Evolutionary conservation across 2,113 vertebrate genomes (phyloP).

Genomic region (Mystacornis crossleyi): DNA sequence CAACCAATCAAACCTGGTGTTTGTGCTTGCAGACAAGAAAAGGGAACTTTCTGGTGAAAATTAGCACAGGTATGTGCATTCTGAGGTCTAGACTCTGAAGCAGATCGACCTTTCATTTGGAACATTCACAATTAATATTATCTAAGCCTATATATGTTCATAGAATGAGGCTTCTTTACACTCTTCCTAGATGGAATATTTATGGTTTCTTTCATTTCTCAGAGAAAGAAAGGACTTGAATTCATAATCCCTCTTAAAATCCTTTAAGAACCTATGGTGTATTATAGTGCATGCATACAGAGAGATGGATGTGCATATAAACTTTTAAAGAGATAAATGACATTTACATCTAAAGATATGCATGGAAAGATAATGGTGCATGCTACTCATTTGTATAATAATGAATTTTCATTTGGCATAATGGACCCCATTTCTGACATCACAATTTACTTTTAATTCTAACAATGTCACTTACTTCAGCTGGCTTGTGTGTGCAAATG

Average conservation of each 20-base stretch:
- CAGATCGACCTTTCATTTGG: background rate
- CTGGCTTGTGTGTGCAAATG: background rate
- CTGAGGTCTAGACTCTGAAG: background rate
- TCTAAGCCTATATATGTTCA: background rate
- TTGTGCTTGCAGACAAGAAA: background rate
- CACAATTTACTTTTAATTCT: background rate
- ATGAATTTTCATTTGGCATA: background rate
- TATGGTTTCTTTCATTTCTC: background rate
- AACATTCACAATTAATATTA: background rate
- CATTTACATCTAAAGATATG: background rate
- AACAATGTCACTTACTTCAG: background rate
- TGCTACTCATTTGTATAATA: background rate
- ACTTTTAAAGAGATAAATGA: background rate
- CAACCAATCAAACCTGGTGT: background rate
- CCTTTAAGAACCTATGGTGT: background rate
- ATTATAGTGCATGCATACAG: background rate
- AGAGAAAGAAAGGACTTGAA: background rate
- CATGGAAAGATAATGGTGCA: accelerated
- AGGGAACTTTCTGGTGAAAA: background rate
- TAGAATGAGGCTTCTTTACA: background rate
- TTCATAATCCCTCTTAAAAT: background rate
- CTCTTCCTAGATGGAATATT: background rate
- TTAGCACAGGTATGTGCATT: background rate
- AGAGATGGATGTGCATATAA: background rate
- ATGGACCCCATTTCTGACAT: background rate